A percentile compares a stretch with the other conserved stretches of the same genome.
These are phyloP conservation scores for Pollenia griseotomentosa DNA, from an alignment of 2,888 invertebrate genomes.

Conservation along the genomic window DNA sequence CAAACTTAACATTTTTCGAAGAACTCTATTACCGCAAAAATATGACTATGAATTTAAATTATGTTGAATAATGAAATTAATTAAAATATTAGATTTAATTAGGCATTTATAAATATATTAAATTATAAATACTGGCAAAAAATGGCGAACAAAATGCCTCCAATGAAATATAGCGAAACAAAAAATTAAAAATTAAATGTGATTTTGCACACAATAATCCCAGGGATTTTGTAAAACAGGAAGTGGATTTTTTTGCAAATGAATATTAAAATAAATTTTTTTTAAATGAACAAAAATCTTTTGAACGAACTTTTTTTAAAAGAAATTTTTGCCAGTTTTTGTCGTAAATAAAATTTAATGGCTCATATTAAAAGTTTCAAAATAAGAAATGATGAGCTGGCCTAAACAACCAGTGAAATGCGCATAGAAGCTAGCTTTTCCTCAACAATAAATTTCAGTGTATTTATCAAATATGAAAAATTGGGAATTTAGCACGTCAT, in stretches of 20 bases:
- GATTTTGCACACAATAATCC: slow-evolving; percentile 19
- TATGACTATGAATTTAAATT: slow-evolving; percentile 71
- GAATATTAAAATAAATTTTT: no score
- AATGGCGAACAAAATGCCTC: background rate
- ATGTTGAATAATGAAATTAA: slow-evolving; percentile 66
- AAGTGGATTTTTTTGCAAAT: background rate
- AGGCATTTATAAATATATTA: slow-evolving; percentile 64
- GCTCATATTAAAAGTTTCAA: no score
- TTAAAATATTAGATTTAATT: slow-evolving; percentile 68
- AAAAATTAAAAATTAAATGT: slow-evolving; percentile 17
- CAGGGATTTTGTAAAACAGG: background rate
- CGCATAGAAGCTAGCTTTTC: no score
- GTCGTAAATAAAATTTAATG: no score
- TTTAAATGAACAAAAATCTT: no score
- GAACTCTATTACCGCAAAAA: slow-evolving; percentile 41
- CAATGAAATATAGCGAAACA: background rate
- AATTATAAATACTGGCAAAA: slow-evolving; percentile 20
- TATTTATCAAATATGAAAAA: no score
- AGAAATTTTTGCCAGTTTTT: no score
- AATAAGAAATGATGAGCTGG: no score
- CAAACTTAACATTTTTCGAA: slow-evolving; percentile 35
- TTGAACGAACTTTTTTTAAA: no score
- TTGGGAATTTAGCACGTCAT: no score
- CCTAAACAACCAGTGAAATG: no score
- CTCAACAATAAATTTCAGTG: no score